phyloP scores from a whole-genome alignment of 2,113 vertebrate species.

The Chaetura pelagica region DNA sequence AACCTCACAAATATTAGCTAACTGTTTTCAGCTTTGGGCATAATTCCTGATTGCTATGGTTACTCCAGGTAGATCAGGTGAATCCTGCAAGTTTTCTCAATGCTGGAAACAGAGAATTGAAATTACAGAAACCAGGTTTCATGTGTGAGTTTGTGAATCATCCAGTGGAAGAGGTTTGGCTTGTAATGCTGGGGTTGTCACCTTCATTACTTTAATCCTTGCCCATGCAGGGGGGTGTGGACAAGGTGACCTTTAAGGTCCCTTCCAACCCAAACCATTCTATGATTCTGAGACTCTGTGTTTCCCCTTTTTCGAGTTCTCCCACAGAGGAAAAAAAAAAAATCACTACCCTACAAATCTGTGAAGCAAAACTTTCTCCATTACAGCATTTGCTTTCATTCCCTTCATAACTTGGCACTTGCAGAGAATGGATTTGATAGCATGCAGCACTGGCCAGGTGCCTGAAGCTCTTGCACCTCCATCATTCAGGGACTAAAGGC shows the following conservation, averaged over 20 bases:
- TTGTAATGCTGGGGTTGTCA: background rate
- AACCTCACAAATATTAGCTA: background rate
- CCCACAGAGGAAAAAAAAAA: background rate
- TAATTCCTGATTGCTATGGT: background rate
- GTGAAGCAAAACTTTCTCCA: background rate
- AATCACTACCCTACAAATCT: background rate
- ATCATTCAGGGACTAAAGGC: background rate
- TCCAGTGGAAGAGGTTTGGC: background rate
- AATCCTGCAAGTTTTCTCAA: background rate
- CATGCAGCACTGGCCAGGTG: background rate
- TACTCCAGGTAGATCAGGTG: background rate
- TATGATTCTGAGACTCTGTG: too few species aligned
- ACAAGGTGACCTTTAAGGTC: too few species aligned
- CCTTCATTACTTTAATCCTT: background rate
- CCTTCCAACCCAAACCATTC: too few species aligned
- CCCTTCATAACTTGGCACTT: background rate
- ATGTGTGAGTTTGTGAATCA: rapidly evolving
- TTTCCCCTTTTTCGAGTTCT: background rate
- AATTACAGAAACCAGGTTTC: background rate
- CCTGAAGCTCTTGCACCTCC: background rate
- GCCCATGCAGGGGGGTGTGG: too few species aligned
- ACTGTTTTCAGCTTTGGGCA: background rate
- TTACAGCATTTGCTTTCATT: background rate
- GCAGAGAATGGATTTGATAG: background rate
- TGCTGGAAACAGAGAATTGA: background rate